A percentile compares a stretch with the other conserved stretches of the same genome.
phyloP scores from a whole-genome alignment of 1,140 invertebrate genomes.

The Dendrolimus kikuchii region DNA sequence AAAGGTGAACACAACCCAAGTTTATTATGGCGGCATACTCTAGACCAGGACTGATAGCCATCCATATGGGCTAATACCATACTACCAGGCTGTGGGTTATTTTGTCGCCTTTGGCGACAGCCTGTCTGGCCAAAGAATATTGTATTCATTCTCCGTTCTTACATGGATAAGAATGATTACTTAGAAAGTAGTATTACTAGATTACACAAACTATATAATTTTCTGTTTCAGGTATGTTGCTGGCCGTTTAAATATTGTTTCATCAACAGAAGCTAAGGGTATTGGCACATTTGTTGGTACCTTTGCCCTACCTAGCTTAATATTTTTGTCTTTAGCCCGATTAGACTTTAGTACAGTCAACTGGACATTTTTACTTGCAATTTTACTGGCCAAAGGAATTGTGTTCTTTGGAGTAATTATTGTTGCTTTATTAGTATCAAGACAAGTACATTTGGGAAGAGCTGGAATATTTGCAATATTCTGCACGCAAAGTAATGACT shows the following conservation, averaged over 20 bases:
- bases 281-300: conserved; percentile 94
- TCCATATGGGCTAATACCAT: no score
- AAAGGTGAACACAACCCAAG: no score
- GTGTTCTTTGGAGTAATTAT: conserved; percentile 89
- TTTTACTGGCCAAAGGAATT: conserved; percentile 88
- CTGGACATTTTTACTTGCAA: conserved; percentile 90
- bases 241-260: conserved; percentile 88
- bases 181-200: no score
- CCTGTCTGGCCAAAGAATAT: no score
- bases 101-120: no score
- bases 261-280: conserved; percentile 90
- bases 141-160: no score
- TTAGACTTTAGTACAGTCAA: conserved; percentile 89
- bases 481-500: conserved; percentile 97
- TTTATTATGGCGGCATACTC: no score
- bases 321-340: conserved; percentile 92
- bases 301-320: conserved; percentile 92
- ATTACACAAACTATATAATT: not conserved
- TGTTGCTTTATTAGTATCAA: conserved; percentile 84
- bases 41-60: no score
- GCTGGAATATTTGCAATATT: conserved; percentile 96
- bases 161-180: no score
- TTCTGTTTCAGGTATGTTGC: conserved; percentile 85
- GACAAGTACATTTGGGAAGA: conserved; percentile 85
- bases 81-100: no score